phyloP scores from a whole-genome alignment of 2,113 vertebrate genomes.

The Morone saxatilis region DNA sequence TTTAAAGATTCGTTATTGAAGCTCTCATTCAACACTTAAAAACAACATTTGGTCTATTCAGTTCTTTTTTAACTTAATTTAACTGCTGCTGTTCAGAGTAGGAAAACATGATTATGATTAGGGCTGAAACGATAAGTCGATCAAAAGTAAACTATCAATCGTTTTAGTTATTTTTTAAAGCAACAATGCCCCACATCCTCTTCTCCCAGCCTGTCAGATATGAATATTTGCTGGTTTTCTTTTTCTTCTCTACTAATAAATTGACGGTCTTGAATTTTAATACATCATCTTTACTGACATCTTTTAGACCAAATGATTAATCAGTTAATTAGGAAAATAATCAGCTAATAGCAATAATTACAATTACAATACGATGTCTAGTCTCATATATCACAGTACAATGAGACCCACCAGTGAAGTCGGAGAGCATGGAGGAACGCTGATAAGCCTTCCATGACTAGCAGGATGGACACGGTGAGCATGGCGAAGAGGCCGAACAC shows the following conservation, averaged over 20 bases:
- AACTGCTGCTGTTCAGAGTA: not conserved
- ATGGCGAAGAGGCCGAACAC: conserved; percentile 88
- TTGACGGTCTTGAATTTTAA: not conserved
- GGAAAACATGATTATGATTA: not conserved
- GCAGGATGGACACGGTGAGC: conserved; percentile 92
- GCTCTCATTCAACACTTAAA: not conserved
- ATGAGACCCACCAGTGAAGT: conserved; percentile 91
- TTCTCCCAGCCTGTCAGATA: not conserved
- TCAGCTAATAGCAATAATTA: not conserved
- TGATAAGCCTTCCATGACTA: conserved; percentile 98
- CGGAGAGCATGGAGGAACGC: conserved; percentile 97
- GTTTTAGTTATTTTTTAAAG: not conserved
- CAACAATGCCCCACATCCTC: not conserved
- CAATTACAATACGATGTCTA: not conserved
- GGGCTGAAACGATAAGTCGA: not conserved
- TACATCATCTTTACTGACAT: not conserved
- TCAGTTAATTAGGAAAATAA: not conserved
- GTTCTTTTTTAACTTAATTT: not conserved
- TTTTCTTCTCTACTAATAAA: no score
- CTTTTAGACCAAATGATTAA: not conserved
- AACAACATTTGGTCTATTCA: not conserved
- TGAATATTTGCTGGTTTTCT: not conserved
- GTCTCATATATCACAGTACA: not conserved
- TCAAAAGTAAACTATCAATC: not conserved
- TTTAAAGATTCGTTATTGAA: not conserved